Base-by-base conservation (phyloP, 2,113 vertebrate species). In the Eurypyga helias region DNA sequence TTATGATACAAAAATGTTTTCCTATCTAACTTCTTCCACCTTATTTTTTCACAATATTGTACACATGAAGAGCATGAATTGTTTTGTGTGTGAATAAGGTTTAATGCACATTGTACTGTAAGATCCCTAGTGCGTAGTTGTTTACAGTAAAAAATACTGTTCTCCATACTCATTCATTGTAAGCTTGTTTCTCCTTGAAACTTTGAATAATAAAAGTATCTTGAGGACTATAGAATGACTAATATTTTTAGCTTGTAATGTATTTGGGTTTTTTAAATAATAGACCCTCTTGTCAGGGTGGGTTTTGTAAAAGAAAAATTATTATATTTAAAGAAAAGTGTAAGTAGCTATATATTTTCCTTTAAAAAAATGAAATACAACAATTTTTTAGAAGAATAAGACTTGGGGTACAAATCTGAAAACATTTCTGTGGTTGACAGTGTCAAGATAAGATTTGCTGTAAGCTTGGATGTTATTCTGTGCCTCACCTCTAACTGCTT, bases 271-370 rank as follows among this genome's bases (percentile, higher is more conserved):
- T 65, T 77, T 36, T 96, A 96, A 80, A 81, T 97, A 96, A 86
- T 93, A 92, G 70, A 71, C 41, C 43, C 54, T 65, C 81, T 72
- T 87, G 48, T 48, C 61, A 64, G 87, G 83, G 85, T 96, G 78
- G 16, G 7, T 67, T 97, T 98, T 97, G 97, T 83, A 57, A 84
- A 87, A 93, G 66, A 96, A 97, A 90, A 77, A 38, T 45, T 82
- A 87, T 87, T 98, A 45, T 97, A 98, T 98, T 98, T 98, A 97
- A 98, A 77, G 75, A 49, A 88, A 95, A 97, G 75, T 93, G 78
- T 95, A 94, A 96, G 91, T 96, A 97, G 87, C 69, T 93, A 94
- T 97, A 96, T 98, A 98, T 98, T 98, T 98, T 97, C 81, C 91
- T 96, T 92, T 73, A 94, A 96, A 79, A 84, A 62, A 26, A 95